Base-by-base conservation (phyloP, 2,797 vertebrate genomes). In the Chelidonichthys spinosus region DNA sequence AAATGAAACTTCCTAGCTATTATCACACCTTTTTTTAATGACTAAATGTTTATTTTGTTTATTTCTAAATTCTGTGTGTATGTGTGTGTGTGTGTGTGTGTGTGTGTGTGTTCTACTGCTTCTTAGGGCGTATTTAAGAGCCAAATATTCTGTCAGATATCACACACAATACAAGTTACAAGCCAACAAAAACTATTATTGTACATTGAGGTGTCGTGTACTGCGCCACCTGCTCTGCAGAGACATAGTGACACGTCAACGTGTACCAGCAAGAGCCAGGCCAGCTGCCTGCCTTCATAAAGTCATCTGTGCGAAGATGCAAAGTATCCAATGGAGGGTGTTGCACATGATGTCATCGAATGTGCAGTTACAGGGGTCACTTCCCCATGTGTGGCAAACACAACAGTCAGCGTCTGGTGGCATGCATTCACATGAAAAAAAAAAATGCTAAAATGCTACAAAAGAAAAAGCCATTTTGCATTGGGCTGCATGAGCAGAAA, bases 401-500 rank as follows among this genome's bases (percentile, higher is more conserved):
- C 53, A 70, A 67, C 68, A 75, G 73, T 75, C 74, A 84, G 73
- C 76, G 73, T 69, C 52, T 72, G 67, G 64, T 76, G 58, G 71
- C 46, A 55, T 71, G 62, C 65, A 73, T 80, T 76, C 72, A 58
- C 62, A 65, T 65, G 73, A 59, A 58, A 36, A 66, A 58, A 36
- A 66, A 74, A 72, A 75, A 40, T 25, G 49, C 65, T 40, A 63
- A 74, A 76, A 84, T 72, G 69, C 54, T 71, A 43, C 69, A 72
- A 75, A 25, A 25, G n/a, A n/a, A 25, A 25, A 25, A 32, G n/a
- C 7, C 3, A 39, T 69, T 83, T 78, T 68, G 65, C 64, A 61
- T 62, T 8, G 25, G 53, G 76, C 47, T 61, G 81, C 72, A 78
- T n/a, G 69, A 69, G 56, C 55, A 64, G 18, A 74, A 43, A 58